Evolutionary conservation across 2,888 invertebrate genomes (phyloP).

Genomic region (Malachius bipustulatus): DNA sequence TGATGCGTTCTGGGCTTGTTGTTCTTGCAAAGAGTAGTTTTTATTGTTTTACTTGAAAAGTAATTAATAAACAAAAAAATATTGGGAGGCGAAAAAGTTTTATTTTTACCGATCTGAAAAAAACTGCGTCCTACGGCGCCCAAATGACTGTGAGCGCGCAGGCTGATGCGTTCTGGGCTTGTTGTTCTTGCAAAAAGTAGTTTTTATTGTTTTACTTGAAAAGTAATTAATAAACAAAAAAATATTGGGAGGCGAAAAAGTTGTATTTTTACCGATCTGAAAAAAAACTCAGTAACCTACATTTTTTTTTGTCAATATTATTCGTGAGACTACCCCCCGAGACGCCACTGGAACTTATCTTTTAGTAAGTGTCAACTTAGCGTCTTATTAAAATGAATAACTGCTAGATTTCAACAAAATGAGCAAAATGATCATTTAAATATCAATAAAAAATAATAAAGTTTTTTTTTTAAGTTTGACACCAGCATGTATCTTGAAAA

Average conservation of each 20-base stretch:
- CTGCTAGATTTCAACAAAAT: conserved; percentile 3
- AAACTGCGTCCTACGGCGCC: too few relatives aligned
- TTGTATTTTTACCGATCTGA: conserved; percentile 2
- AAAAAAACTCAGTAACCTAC: conserved; percentile 2
- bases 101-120: conserved; percentile 2
- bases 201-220: not conserved
- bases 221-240: not conserved
- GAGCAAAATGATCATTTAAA: not conserved
- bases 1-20: too few relatives aligned
- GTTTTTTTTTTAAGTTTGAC: not conserved
- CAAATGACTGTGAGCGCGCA: too few relatives aligned
- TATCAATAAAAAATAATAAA: conserved; percentile 1
- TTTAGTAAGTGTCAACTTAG: conserved; percentile 2
- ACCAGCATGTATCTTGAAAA: conserved; percentile 3
- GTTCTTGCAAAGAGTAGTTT: too few relatives aligned
- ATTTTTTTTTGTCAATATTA: conserved; percentile 1
- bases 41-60: not conserved
- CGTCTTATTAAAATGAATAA: conserved; percentile 1
- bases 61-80: not conserved
- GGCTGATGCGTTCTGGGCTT: too few relatives aligned
- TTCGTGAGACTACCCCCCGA: conserved; percentile 3
- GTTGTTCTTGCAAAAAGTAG: too few relatives aligned
- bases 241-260: conserved; percentile 3
- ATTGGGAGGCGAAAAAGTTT: conserved; percentile 1
- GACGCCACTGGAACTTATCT: conserved; percentile 3